A percentile compares a stretch with the other conserved stretches of the same genome.
phyloP scores from a whole-genome alignment of 2,888 invertebrate species.

The Drosophila eohydei region DNA sequence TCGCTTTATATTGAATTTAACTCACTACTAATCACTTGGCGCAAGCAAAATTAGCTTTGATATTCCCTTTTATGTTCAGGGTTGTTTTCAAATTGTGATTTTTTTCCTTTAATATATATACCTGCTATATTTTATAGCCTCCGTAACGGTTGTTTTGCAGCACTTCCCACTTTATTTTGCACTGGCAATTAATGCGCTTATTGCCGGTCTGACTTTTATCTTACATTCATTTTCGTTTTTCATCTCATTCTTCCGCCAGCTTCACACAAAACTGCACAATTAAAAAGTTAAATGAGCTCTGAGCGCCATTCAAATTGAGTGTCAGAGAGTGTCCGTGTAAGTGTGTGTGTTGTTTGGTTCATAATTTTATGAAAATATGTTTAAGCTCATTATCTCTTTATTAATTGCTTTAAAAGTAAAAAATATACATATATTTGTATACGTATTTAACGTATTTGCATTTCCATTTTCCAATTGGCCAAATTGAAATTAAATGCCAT shows the following conservation, averaged over 20 bases:
- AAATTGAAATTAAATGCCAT: constrained; percentile 57
- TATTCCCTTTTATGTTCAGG: not conserved
- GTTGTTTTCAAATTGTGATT: not conserved
- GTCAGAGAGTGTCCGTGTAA: constrained; percentile 1
- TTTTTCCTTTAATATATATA: not conserved
- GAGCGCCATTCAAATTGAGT: constrained; percentile 49
- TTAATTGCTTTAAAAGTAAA: constrained; percentile 60
- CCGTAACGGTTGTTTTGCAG: not conserved
- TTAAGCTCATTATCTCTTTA: constrained; percentile 52
- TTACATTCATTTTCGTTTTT: constrained; percentile 59
- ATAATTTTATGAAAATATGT: constrained; percentile 56
- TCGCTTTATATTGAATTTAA: not conserved
- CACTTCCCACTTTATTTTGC: constrained; percentile 22
- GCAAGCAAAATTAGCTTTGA: not conserved
- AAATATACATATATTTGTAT: not conserved
- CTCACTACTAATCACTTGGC: not conserved
- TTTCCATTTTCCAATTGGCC: constrained; percentile 38
- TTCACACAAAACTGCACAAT: constrained; percentile 71
- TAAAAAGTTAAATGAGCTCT: constrained; percentile 79
- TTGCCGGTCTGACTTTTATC: constrained; percentile 63
- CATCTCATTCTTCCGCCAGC: constrained; percentile 44
- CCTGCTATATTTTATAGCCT: constrained; percentile 20
- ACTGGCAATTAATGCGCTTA: constrained; percentile 73
- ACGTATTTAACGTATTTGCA: constrained; percentile 11
- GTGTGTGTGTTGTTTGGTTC: constrained; percentile 18